Conservation (phyloP, 1,140 invertebrate genomes). For the Magallana gigas region DNA sequence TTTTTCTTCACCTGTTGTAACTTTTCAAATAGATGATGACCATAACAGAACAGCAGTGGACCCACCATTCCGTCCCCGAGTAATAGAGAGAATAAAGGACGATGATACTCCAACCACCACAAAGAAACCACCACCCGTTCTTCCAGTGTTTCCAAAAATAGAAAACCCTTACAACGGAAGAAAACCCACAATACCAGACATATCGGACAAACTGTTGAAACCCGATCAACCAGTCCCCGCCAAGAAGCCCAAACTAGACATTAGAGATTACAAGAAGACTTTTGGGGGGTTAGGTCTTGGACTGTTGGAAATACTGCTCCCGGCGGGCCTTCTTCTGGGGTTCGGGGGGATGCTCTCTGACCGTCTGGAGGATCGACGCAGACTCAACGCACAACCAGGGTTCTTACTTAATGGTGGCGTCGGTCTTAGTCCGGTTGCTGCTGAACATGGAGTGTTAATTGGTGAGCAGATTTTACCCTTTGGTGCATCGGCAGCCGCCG, state of each 20-base stretch:
- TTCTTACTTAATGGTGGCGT: neutral
- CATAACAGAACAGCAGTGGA: neutral
- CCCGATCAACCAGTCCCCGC: neutral
- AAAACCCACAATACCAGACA: neutral
- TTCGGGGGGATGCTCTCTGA: constrained; percentile 1
- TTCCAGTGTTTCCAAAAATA: neutral
- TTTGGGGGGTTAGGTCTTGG: neutral
- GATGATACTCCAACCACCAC: neutral
- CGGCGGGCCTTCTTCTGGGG: neutral
- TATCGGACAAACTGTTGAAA: neutral
- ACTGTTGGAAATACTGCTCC: neutral
- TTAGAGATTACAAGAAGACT: neutral
- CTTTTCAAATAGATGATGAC: neutral
- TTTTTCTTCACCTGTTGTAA: neutral
- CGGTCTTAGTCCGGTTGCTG: neutral
- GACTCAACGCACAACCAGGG: neutral
- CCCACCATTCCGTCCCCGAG: neutral
- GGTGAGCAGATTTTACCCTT: neutral
- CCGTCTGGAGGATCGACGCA: neutral
- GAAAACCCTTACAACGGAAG: neutral
- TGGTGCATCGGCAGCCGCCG: neutral
- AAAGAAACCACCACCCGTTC: neutral
- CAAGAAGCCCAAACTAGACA: neutral
- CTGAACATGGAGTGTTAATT: neutral
- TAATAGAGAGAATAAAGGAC: neutral